Base-by-base conservation (phyloP, 2,113 vertebrate species). In the Marmota monax region DNA sequence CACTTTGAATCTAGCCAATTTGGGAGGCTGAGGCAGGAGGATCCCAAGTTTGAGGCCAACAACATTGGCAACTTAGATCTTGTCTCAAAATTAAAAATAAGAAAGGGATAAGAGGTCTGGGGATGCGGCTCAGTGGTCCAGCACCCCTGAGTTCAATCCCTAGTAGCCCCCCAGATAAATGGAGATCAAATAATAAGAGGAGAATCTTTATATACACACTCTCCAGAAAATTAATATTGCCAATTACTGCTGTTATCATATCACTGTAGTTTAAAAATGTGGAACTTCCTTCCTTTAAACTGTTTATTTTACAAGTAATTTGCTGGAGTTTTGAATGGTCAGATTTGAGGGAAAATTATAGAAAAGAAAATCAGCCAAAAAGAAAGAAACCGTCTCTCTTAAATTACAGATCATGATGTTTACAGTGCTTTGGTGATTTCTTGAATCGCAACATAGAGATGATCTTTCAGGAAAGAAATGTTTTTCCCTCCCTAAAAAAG, bases 301-400 rank as follows among this genome's bases (percentile, higher is more conserved):
- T 88, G 7, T 86, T 96, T 89, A 32, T 77, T 82, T 95, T 85
- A 74, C 45, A 56, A 63, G 34, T 78, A 51, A 92, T 32, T 96
- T 69, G 11, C 22, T 45, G 5, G 69, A 85, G 63, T 70, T 87
- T 83, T 70, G 69, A 88, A 56, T 94, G 94, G 48, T 80, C 84
- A 73, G 48, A 37, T 25, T 53, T 17, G 51, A 34, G 37, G 48
- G 14, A 11, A 29, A 25, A 25, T 29, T 20, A 7, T 65, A 45
- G 45, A n/a, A 53, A 73, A 53, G 51, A 51, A 42, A 67, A 13
- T 17, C 18, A 79, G 7, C 3, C 39, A 70, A 70, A 56, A 76
- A 23, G 67, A 74, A 80, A 79, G 22, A 63, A 10, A 76, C 8
- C 2, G 2, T 32, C 9, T 58, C 25, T 80, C 39, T 82, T 65